Percentiles rank a stretch among this genome's conserved stretches.
phyloP scores from a whole-genome alignment of 2,797 vertebrate species.

The Linurgus olivaceus region DNA sequence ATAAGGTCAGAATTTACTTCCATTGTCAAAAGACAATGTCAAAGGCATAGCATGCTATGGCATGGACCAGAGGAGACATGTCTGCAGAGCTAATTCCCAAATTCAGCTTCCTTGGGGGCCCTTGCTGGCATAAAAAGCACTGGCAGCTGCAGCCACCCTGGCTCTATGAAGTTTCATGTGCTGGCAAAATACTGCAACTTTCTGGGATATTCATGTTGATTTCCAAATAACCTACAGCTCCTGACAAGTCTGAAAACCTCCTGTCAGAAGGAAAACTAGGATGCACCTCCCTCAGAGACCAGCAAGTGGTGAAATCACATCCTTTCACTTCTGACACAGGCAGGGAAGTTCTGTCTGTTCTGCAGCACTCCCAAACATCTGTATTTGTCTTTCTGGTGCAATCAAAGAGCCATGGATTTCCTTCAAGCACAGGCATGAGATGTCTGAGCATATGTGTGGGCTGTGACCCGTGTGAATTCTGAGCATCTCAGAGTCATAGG shows the following conservation, averaged over 20 bases:
- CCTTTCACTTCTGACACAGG: not conserved
- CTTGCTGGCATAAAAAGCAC: not conserved
- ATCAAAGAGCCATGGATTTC: not conserved
- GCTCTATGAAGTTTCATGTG: not conserved
- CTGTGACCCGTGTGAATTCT: not conserved
- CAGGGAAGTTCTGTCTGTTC: not conserved
- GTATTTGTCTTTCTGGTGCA: not conserved
- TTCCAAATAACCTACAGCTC: not conserved
- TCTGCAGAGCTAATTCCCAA: not conserved
- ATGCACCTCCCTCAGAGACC: not conserved
- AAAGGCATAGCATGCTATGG: not conserved
- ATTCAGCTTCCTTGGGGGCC: not conserved
- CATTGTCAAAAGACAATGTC: not conserved
- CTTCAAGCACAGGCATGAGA: not conserved
- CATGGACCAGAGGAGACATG: not conserved
- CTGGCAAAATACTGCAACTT: not conserved
- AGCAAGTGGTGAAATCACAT: not conserved
- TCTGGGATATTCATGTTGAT: not conserved
- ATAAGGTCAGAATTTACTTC: conserved; percentile 24
- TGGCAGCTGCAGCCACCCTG: not conserved
- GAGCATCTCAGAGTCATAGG: not conserved
- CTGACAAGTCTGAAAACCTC: not conserved
- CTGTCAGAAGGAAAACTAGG: not conserved
- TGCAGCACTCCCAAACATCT: not conserved
- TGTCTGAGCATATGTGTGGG: not conserved